A percentile compares a stretch with the other conserved stretches of the same genome.
phyloP scores from a whole-genome alignment of 2,797 vertebrate genomes.

The Enteromius fasciolatus region DNA sequence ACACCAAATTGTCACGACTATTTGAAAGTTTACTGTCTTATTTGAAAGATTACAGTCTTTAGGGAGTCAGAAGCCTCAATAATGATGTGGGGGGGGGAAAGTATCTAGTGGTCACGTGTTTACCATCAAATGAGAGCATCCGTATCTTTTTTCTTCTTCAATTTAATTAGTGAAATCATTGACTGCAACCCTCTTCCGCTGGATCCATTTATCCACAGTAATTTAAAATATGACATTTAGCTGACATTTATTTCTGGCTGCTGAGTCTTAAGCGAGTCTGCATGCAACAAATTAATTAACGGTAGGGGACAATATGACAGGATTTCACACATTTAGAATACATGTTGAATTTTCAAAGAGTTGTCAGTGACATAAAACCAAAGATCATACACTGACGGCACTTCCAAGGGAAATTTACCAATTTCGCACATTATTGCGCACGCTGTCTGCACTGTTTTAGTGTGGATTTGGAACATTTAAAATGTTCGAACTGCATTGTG shows the following conservation, averaged over 20 bases:
- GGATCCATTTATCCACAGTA: constrained; percentile 48
- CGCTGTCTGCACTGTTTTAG: background rate
- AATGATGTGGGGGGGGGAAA: background rate
- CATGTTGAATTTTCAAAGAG: constrained; percentile 34
- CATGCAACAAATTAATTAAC: constrained; percentile 52
- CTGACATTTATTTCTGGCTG: constrained; percentile 59
- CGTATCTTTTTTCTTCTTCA: constrained; percentile 26
- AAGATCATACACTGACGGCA: background rate
- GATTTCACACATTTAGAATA: constrained; percentile 38
- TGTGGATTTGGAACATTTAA: background rate
- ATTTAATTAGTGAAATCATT: constrained; percentile 53
- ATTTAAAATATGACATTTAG: constrained; percentile 56
- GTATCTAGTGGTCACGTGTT: constrained; percentile 19
- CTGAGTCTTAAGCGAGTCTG: constrained; percentile 41
- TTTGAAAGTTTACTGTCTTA: constrained; percentile 6
- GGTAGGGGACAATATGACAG: constrained; percentile 41
- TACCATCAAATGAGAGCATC: constrained; percentile 30
- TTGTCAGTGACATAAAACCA: constrained; percentile 3
- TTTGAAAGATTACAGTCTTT: constrained; percentile 18
- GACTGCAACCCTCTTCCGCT: constrained; percentile 36
- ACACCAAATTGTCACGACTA: background rate
- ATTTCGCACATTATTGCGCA: background rate
- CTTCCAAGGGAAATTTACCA: background rate
- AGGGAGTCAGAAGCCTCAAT: constrained; percentile 6
- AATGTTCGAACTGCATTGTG: background rate